A percentile compares a stretch with the other conserved stretches of the same genome.
Conservation (phyloP, 2,888 invertebrate species). For the Pyrrhia umbra region DNA sequence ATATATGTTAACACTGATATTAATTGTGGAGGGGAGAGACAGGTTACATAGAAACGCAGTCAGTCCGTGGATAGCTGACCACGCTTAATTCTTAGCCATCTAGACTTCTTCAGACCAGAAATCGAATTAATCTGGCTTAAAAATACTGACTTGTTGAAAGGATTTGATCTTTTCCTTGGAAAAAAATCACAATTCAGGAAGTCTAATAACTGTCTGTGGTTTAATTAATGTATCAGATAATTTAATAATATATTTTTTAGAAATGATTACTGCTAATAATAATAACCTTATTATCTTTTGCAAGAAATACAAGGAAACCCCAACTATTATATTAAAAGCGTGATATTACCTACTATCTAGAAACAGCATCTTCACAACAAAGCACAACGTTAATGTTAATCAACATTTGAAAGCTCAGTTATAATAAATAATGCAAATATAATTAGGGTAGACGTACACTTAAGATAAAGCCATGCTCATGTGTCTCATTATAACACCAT, state of each 20-base stretch:
- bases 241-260: neutral
- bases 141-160: too few species aligned
- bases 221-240: too few species aligned
- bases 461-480: conserved; percentile 39
- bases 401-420: conserved; percentile 24
- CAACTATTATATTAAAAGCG: neutral
- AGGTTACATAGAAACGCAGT: too few species aligned
- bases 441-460: conserved; percentile 38
- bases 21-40: too few species aligned
- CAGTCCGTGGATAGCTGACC: too few species aligned
- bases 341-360: neutral
- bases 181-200: too few species aligned
- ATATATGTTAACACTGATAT: too few species aligned
- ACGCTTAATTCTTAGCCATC: too few species aligned
- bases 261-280: neutral
- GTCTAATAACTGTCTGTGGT: too few species aligned
- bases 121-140: too few species aligned
- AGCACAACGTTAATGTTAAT: neutral
- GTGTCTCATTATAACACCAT: conserved; percentile 54
- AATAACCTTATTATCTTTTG: neutral
- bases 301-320: neutral
- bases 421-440: conserved; percentile 33
- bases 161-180: too few species aligned
- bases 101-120: too few species aligned
- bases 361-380: neutral